Evolutionary conservation across 2,797 vertebrate genomes (phyloP), one percentile per base, ranked within the genome.

Genomic region (Rhinella marina): DNA sequence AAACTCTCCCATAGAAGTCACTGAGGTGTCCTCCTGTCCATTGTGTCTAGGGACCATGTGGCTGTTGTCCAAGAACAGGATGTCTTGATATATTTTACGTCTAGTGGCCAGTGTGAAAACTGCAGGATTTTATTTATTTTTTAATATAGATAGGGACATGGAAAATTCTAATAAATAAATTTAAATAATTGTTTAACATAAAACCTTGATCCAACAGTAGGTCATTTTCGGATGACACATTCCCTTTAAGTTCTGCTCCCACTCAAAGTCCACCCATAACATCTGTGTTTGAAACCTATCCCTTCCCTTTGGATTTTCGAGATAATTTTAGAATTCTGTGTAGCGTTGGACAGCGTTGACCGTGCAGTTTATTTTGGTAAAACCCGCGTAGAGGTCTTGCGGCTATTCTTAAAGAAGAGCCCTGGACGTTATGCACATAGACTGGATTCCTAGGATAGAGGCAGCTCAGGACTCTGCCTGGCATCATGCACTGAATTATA

Each of bases 321-420:
- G 41, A 29, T 87, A 82, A 73, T 82, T 87, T 87, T 87, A 87
- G 56, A 75, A 14, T 61, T 87, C 16, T 25, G 25, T 50, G 21
- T 17, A 76, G 25, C 52, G n/a, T n/a, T n/a, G 57, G 41, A 13
- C 68, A 59, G 41, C 12, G 7, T 52, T 59, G 61, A 59, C 41
- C 79, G 64, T 48, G 9, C 29, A 61, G 70, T 56, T 64, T 62
- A 76, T 75, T 77, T 64, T 25, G 11, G 57, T 61, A 77, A 61
- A 64, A 66, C 41, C 61, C 16, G 5, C 64, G 23, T 29, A 14
- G 73, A 54, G 4, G 73, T 76, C 73, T 62, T 66, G 48, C 3
- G 21, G 23, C 56, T 48, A 48, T 77, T 72, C 54, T 57, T 84
- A 75, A 84, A 59, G 25, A 72, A 29, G 61, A 41, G 61, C 2